Evolutionary conservation across 2,797 vertebrate species (phyloP), one percentile per base, ranked within the genome.

Genomic region (Acipenser transmontanus): DNA sequence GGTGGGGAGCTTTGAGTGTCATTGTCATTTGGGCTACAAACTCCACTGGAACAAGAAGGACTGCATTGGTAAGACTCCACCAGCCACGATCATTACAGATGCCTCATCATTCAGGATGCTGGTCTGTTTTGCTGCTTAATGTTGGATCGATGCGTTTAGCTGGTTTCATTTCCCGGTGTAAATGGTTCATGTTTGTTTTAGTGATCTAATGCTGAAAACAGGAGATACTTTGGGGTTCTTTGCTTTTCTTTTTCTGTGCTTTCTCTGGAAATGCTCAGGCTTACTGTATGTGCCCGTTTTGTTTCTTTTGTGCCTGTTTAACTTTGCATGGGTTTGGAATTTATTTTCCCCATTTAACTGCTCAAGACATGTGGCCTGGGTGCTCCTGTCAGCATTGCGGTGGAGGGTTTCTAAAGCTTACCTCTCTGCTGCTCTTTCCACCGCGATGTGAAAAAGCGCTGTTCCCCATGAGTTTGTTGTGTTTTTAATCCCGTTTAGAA

Each of bases 1-100:
- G 0, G 12, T 80, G 71, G 97, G 96, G 67, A 84, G 91, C 77
- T 96, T 91, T 20, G 89, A 94, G 68, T 99, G 97, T 83, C 89
- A 87, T 73, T 99, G 97, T 80, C 89, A 84, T 54, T 80, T 91
- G 0, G 93, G 91, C 59, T 91, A 91, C 85, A 97, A 92, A 78
- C 87, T 99, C 13, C 96, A 98, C 84, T 99, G 97, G 97, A 99
- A 99, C 87, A 93, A 89, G 82, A 99, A 97, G 77, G 97, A 99
- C 80, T 99, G 97, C 79, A 85, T 94, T 72, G 96, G 97, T 99
- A 97, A 97, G 95, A 80, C 34, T 34, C 34, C 34, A 4, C 34
- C 34, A 34, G 34, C 34, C 34, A 34, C 34, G 34, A 1, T 34
- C 34, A 34, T 34, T 34, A 34, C 34, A 34, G 4, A 3, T 34